phyloP scores from a whole-genome alignment of 2,888 invertebrate genomes.

The Acleris cristana region DNA sequence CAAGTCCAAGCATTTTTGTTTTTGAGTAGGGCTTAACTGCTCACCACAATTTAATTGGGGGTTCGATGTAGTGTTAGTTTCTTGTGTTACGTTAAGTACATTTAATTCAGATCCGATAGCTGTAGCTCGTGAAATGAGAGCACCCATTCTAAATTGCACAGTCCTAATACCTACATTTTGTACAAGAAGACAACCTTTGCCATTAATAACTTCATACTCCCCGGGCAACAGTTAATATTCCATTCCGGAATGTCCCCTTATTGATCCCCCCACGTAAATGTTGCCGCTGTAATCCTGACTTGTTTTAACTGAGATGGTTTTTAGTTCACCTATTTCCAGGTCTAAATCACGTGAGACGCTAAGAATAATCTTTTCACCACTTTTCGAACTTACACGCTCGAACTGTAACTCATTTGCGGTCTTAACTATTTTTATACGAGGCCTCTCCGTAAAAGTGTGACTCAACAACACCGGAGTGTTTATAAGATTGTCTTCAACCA shows the following conservation, averaged over 20 bases:
- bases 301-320: neutral
- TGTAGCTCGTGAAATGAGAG: too few relatives aligned
- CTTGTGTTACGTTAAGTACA: too few relatives aligned
- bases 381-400: neutral
- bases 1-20: too few relatives aligned
- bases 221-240: neutral
- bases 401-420: constrained; percentile 11
- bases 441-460: constrained; percentile 28
- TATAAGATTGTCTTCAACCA: neutral
- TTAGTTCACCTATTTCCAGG: neutral
- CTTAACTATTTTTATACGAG: constrained; percentile 20
- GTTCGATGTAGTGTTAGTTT: too few relatives aligned
- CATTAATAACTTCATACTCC: neutral
- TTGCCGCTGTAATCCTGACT: neutral
- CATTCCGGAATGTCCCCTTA: neutral
- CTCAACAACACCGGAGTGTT: constrained; percentile 21
- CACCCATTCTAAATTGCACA: too few relatives aligned
- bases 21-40: too few relatives aligned
- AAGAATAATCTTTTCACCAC: neutral
- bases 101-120: too few relatives aligned
- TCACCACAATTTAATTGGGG: too few relatives aligned
- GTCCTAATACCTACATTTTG: neutral
- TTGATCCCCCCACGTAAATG: neutral
- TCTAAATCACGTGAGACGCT: neutral
- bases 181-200: constrained; percentile 1